Evolutionary conservation across 2,888 invertebrate genomes (phyloP).

Genomic region (Nomada flava): DNA sequence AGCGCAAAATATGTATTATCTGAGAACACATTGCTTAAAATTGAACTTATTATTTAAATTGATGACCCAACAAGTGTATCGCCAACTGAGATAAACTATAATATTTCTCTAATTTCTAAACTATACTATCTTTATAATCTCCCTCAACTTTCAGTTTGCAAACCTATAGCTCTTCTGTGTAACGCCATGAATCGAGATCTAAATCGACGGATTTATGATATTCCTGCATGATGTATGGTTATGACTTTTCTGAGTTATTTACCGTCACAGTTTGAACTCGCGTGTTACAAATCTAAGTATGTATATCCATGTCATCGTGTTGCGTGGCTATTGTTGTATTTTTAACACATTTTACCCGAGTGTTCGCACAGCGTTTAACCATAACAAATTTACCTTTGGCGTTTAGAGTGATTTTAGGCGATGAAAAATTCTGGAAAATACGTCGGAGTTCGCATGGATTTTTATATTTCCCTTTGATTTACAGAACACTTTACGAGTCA

Average conservation of each 20-base stretch:
- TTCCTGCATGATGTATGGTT: slow-evolving; percentile 8
- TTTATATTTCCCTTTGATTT: no score
- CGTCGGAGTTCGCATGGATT: no score
- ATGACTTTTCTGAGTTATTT: slow-evolving; percentile 26
- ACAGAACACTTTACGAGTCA: no score
- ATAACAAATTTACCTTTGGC: neutral
- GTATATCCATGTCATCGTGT: neutral
- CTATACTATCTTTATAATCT: neutral
- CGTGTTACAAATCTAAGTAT: slow-evolving; percentile 20
- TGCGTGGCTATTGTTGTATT: neutral
- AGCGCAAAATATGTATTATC: no score
- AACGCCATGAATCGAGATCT: slow-evolving; percentile 2
- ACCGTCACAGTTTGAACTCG: slow-evolving; percentile 8
- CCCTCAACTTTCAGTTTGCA: neutral
- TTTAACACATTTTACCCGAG: neutral
- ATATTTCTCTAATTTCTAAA: no score
- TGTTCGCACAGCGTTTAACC: neutral
- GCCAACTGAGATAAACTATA: no score
- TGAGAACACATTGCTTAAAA: no score
- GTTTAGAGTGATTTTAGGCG: no score
- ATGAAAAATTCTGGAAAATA: no score
- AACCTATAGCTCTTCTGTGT: neutral
- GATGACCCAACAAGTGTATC: no score
- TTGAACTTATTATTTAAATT: no score
- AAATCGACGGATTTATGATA: slow-evolving; percentile 35